Base-by-base conservation (phyloP, 2,888 invertebrate species). In the Epinotia demarniana region DNA sequence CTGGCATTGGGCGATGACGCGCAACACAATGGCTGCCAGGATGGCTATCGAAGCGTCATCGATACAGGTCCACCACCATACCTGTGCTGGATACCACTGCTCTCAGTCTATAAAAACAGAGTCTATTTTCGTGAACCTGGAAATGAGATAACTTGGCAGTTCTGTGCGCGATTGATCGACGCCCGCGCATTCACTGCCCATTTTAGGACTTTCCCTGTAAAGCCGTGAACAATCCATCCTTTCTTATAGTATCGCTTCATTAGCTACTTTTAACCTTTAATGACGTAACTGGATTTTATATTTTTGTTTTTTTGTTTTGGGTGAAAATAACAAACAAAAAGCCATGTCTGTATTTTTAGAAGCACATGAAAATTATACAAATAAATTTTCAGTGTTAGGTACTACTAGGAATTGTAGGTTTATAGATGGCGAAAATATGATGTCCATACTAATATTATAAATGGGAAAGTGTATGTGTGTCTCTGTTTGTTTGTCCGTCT, bases 41-140 rank as follows among this genome's bases (percentile, higher is more conserved):
- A 81, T 80, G 84, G 86, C 83, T 85, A 85, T 83, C 85, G 82
- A 82, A 82, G 79, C 75, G 67, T 75, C 71, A 72, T 71, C 75
- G 43, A 55, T 60, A 63, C 70, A 46, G 58, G n/a, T 23, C 43
- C 43, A 58, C 68, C 55, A 58, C 19, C 46, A n/a, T 69, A 60
- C n/a, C 12, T 11, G 27, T 60, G 58, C 58, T n/a, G 57, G 27
- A n/a, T 18, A 69, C n/a, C 12, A 27, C 27, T 60, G 46, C 60
- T 16, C 11, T 60, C 23, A n/a, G n/a, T 60, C 23, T 69, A 60
- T 60, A n/a, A n/a, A 12, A 23, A 69, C 39, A 69, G 23, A 69
- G 69, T 23, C n/a, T 69, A 69, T 27, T 60, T 69, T 69, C 43
- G n/a, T 46, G 4, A 19, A 46, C 46, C 11, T 46, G 46, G 27